Conservation (phyloP, 2,888 invertebrate species). For the Pterostichus niger region DNA sequence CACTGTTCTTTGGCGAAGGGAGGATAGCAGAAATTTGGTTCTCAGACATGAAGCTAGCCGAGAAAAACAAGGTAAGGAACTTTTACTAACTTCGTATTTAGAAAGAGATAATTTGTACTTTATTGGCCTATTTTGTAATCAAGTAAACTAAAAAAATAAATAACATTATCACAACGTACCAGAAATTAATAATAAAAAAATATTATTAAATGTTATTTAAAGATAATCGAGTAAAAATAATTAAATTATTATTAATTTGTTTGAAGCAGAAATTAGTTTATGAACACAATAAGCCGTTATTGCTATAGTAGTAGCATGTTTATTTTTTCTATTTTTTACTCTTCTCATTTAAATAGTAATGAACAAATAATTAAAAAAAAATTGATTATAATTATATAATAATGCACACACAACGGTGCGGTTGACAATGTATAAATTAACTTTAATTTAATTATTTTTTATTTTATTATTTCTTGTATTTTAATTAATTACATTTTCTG, state of each 20-base stretch:
- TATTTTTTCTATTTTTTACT: conserved; percentile 26
- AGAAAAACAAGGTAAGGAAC: conserved; percentile 84
- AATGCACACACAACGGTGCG: neutral
- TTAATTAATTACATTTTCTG: conserved; percentile 34
- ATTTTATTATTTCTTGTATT: conserved; percentile 17
- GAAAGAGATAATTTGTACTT: neutral
- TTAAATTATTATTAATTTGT: conserved; percentile 32
- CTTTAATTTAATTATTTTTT: conserved; percentile 34
- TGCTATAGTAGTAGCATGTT: conserved; percentile 35
- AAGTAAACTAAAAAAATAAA: neutral
- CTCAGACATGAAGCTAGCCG: conserved; percentile 86
- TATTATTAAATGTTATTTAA: neutral
- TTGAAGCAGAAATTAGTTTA: conserved; percentile 39
- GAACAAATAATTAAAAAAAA: conserved; percentile 9
- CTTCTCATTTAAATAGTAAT: conserved; percentile 40
- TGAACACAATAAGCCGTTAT: conserved; percentile 29
- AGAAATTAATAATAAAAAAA: neutral
- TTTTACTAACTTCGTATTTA: neutral
- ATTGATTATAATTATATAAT: conserved; percentile 25
- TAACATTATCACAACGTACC: neutral
- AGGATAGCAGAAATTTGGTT: conserved; percentile 87
- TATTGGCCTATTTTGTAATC: neutral
- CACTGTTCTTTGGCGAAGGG: conserved; percentile 88
- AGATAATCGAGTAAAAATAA: conserved; percentile 20
- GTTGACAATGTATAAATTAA: conserved; percentile 18